Conservation (phyloP, 2,888 invertebrate species). For the Ichneumoninae sp. region DNA sequence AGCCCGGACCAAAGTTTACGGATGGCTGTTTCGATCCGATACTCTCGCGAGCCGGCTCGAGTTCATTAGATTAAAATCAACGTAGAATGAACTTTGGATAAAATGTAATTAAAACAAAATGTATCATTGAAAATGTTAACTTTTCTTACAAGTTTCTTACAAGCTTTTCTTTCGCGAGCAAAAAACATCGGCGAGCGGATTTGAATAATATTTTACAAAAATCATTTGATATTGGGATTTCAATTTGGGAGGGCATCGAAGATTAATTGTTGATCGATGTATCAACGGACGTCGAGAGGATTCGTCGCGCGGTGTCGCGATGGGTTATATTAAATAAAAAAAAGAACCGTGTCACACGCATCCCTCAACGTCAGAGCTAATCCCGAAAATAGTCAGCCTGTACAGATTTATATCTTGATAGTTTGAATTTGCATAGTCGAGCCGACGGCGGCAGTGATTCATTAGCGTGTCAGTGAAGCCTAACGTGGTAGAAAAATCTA, state of each 20-base stretch:
- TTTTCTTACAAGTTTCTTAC: not conserved
- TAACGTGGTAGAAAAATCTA: slow-evolving; percentile 17
- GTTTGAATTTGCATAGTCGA: slow-evolving; percentile 32
- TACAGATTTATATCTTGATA: slow-evolving; percentile 34
- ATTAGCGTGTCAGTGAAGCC: slow-evolving; percentile 19
- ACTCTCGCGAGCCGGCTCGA: not conserved
- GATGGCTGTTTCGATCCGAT: not conserved
- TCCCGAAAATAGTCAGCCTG: slow-evolving; percentile 19
- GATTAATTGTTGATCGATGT: slow-evolving; percentile 26
- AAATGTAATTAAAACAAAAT: not conserved
- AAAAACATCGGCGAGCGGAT: not conserved
- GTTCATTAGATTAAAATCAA: not conserved
- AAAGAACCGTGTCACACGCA: slow-evolving; percentile 1
- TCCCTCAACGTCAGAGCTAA: slow-evolving; percentile 26
- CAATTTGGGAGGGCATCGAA: not conserved
- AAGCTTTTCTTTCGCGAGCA: not conserved
- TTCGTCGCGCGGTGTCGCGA: slow-evolving; percentile 10
- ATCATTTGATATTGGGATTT: not conserved
- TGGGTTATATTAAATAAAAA: not conserved
- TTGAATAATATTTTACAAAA: not conserved
- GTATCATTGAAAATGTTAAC: not conserved
- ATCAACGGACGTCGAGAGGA: not conserved
- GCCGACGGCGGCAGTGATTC: slow-evolving; percentile 20
- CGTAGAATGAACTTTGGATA: not conserved
- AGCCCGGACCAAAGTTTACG: not conserved